Conservation (phyloP, 92 coral and sea anemone genomes). For the Zoanthus gigantus region DNA sequence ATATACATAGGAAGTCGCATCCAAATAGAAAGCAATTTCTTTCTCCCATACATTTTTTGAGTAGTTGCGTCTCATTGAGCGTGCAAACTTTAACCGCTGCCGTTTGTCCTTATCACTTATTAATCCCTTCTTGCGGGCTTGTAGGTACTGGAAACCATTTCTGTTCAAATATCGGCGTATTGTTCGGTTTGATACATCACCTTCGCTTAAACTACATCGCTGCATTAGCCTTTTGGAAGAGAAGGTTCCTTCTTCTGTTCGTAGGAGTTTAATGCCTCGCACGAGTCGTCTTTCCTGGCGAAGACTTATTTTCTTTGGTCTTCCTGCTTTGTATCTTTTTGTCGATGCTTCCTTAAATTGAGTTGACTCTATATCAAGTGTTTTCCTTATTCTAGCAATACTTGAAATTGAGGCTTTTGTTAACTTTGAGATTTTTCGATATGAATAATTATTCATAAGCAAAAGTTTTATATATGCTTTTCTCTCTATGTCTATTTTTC, state of each 20-base stretch:
- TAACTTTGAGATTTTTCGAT: background rate
- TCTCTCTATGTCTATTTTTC: background rate
- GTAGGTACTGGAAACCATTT: slow-evolving; percentile 42
- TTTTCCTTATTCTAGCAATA: background rate
- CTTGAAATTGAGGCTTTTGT: background rate
- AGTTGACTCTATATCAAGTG: background rate
- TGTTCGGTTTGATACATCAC: slow-evolving; percentile 29
- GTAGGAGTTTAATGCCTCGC: slow-evolving; percentile 17
- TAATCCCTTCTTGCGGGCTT: slow-evolving; percentile 50
- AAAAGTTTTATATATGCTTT: background rate
- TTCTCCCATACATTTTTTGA: slow-evolving; percentile 1
- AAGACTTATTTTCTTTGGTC: slow-evolving; percentile 41
- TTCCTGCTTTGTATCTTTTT: slow-evolving; percentile 19
- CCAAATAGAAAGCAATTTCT: background rate
- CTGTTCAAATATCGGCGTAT: slow-evolving; percentile 36
- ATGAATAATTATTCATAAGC: background rate
- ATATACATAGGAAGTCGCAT: background rate
- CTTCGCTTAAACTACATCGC: too few species aligned
- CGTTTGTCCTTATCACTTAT: background rate
- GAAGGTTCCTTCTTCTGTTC: slow-evolving; percentile 39
- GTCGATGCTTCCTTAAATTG: too few species aligned
- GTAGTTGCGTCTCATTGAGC: background rate
- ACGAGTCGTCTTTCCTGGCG: slow-evolving; percentile 42
- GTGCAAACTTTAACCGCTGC: too few species aligned
- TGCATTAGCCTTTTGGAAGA: slow-evolving; percentile 34